Evolutionary conservation across 2,113 vertebrate genomes (phyloP).

Genomic region (Urocynchramus pylzowi): DNA sequence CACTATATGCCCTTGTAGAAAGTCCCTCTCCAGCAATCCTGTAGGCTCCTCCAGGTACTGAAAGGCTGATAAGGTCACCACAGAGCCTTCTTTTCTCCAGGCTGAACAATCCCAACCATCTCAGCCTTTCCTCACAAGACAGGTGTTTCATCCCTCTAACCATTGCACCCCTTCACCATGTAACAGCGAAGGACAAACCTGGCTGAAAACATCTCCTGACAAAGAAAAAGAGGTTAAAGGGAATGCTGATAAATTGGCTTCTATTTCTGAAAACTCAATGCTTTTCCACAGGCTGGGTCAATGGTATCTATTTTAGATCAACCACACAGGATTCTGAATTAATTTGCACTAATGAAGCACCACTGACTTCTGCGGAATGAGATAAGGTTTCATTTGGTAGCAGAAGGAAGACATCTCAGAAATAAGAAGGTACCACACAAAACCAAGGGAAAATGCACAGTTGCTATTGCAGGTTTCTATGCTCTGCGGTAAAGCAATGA

Average conservation of each 20-base stretch:
- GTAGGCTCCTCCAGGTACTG: not conserved
- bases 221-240: not conserved
- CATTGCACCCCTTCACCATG: not conserved
- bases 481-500: not conserved
- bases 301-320: conserved; percentile 11
- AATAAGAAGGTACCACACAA: conserved; percentile 15
- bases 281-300: not conserved
- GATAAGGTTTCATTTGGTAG: not conserved
- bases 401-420: not conserved
- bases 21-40: not conserved
- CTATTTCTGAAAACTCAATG: not conserved
- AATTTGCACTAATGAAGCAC: not conserved
- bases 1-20: not conserved
- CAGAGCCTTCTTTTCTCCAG: not conserved
- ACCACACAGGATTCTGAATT: not conserved
- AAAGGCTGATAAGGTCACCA: not conserved
- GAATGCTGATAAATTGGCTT: not conserved
- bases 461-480: not conserved
- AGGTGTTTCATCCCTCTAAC: not conserved
- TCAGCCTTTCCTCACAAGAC: not conserved
- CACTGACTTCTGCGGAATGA: not conserved
- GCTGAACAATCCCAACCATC: not conserved
- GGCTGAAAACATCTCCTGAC: not conserved
- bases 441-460: not conserved
- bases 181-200: not conserved